Conservation (phyloP, 2,113 vertebrate species). For the Recurvirostra avosetta region DNA sequence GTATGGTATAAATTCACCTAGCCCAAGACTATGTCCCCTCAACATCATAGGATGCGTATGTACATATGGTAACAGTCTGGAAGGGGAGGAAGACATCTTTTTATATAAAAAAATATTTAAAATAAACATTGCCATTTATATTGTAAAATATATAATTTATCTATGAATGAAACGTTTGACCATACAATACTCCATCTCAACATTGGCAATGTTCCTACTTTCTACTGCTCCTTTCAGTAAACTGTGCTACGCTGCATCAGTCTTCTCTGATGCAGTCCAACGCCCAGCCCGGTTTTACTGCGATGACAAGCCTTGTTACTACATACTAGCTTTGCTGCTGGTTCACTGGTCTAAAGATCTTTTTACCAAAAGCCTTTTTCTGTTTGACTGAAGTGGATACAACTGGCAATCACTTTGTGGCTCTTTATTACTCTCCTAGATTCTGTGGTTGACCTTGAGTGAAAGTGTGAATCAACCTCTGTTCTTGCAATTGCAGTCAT, state of each 20-base stretch:
- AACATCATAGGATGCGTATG: not conserved
- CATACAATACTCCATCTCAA: fast-evolving
- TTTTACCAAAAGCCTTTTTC: not conserved
- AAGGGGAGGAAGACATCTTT: not conserved
- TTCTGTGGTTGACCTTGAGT: not conserved
- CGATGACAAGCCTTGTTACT: not conserved
- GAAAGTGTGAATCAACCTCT: not conserved
- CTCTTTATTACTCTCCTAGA: not conserved
- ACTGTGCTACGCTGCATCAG: not conserved
- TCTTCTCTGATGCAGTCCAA: not conserved
- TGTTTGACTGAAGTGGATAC: not conserved
- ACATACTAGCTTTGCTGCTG: not conserved
- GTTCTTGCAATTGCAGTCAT: not conserved
- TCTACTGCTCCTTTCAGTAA: not conserved
- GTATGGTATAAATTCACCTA: not conserved
- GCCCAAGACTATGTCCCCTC: not conserved
- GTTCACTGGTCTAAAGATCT: not conserved
- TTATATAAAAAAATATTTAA: not conserved
- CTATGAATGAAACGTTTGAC: not conserved
- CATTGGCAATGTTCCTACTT: not conserved
- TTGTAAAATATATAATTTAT: not conserved
- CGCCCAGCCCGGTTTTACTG: not conserved
- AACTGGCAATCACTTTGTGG: not conserved
- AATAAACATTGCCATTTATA: not conserved
- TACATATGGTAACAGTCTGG: not conserved